Base-by-base conservation (phyloP, 2,888 invertebrate genomes). In the Rhyacophila evoluta region DNA sequence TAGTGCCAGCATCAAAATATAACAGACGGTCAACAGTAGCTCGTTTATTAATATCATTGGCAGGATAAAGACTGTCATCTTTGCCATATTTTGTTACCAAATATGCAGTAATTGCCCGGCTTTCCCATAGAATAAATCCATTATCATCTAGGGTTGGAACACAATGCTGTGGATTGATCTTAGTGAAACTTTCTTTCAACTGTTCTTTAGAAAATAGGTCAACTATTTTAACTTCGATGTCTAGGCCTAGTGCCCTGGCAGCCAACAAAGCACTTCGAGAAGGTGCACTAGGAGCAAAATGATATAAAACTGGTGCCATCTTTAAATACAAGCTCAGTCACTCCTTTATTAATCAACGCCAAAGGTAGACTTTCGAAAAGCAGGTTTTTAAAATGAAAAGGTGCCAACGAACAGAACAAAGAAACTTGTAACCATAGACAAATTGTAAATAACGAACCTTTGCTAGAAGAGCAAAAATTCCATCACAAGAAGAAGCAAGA, bases 71-170 rank as follows among this genome's bases (percentile, higher is more conserved):
- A 38, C 86, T 85, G 79, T 91, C 91, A 83, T 92, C 90, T 84
- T 91, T 91, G 0, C 89, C 91, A 84, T 92, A 93, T 80, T 91
- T 90, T 81, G 90, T 90, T 0, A 90, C 92, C 81, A 94, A 87
- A 85, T 94, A 94, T 70, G 89, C 86, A 2, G 91, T 89, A 79
- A 93, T 93, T 6, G 93, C 93, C 38, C 92, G 89, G 83, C 93
- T 93, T 85, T 94, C 94, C 92, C 93, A 93, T 71, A 94, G 81
- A 11, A 89, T 85, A 84, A 93, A 92, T 10, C 92, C 93, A 78
- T 92, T 89, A 84, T 94, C 94, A 27, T 92, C 91, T 77, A 94
- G 86, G 6, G 94, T 93, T 6, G 94, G 94, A 2, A 94, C 87
- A 79, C 91, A 91, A 84, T 93, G 93, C 84, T 93, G 93, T 3